Evolutionary conservation across 2,113 vertebrate species (phyloP), one percentile per base, ranked within the genome.

Genomic region (Sciurus niger): DNA sequence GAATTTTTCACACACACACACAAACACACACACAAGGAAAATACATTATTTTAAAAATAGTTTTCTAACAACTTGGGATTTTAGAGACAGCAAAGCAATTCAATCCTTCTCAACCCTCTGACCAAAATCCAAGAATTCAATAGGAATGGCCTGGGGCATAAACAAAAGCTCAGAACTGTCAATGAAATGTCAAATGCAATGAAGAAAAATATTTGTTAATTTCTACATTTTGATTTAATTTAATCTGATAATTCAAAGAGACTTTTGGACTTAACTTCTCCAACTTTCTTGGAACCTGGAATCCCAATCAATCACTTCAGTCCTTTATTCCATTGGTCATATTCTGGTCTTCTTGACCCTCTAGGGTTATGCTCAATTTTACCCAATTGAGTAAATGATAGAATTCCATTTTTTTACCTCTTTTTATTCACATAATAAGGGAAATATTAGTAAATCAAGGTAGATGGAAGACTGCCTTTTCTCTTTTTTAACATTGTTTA

Each of bases 141-240:
- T 96, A 84, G 22, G 28, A 94, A 43, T 83, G n/a, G 67, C 89
- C 55, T 84, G 84, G 55, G 78, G 74, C 90, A 84, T 92, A 78
- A 93, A 94, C 89, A 93, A 79, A 86, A 10, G 43, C n/a, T 74
- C 25, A 20, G 8, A 30, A 93, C n/a, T 86, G 34, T 94, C 78
- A 86, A 70, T 84, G 74, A 85, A 94, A 96, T 65, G 89, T 68
- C 83, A 93, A 48, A 68, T 28, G 40, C 8, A 34, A 37, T 58
- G 11, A 65, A 80, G 25, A 74, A 79, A 79, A 86, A 80, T 85
- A 79, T 34, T 51, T 3, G 12, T 46, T 74, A 79, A 65, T 83
- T 79, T 86, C 70, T 34, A 53, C 76, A 48, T 90, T 95, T 83
- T 48, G 73, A n/a, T 93, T 91, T 78, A 83, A 88, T 93, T 91